Evolutionary conservation across 2,888 invertebrate species (phyloP).

Genomic region (Acanthopleura granulata): DNA sequence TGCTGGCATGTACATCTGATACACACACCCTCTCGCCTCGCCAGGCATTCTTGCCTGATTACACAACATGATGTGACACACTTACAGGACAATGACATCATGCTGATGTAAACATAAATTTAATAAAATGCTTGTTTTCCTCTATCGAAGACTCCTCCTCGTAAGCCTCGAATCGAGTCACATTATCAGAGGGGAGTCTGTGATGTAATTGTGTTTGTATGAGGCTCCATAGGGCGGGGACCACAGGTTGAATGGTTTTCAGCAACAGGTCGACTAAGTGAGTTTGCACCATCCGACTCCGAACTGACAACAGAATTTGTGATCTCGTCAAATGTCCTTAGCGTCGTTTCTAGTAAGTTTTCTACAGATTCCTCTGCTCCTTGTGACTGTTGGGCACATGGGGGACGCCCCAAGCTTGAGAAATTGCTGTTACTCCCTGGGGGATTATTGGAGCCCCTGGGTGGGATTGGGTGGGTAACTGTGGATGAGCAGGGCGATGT

Average conservation of each 20-base stretch:
- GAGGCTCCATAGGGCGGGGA: not conserved
- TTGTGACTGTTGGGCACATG: not conserved
- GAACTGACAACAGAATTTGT: conserved; percentile 11
- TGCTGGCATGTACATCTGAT: too few species aligned
- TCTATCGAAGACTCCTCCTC: too few species aligned
- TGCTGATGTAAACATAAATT: too few species aligned
- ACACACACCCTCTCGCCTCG: too few species aligned
- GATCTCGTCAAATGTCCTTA: conserved; percentile 17
- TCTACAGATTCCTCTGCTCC: conserved; percentile 9
- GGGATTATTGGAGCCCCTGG: not conserved
- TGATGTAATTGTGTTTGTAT: conserved; percentile 7
- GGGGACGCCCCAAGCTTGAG: not conserved
- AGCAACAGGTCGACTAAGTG: not conserved
- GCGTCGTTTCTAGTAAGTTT: conserved; percentile 10
- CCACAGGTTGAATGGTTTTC: not conserved
- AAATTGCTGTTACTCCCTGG: not conserved
- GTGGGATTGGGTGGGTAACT: not conserved
- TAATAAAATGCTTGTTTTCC: too few species aligned
- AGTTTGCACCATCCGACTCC: not conserved
- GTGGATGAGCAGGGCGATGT: not conserved
- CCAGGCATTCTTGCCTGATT: too few species aligned
- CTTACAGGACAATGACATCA: too few species aligned
- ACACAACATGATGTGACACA: too few species aligned
- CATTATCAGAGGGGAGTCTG: not conserved
- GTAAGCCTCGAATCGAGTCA: too few species aligned